phyloP scores from a whole-genome alignment of 2,888 invertebrate genomes.

The Aphrophora alni region DNA sequence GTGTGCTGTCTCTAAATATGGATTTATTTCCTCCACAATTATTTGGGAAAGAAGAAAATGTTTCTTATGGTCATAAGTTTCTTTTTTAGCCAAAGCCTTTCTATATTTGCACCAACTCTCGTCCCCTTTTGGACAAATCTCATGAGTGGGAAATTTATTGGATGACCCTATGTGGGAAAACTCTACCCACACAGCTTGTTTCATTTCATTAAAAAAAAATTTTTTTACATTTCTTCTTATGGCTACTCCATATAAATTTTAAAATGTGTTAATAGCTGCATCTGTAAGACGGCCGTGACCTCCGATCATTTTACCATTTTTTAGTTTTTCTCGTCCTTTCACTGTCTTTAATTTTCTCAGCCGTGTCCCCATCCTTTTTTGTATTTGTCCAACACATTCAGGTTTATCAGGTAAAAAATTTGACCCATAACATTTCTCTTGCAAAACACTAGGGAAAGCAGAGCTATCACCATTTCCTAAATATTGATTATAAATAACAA shows the following conservation, averaged over 20 bases:
- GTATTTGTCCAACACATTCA: conserved; percentile 14
- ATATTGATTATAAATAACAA: not conserved
- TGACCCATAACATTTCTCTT: conserved; percentile 16
- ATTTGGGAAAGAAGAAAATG: too few species aligned
- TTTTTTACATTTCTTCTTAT: conserved; percentile 48
- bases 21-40: not conserved
- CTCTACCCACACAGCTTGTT: conserved; percentile 49
- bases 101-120: conserved; percentile 49
- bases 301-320: conserved; percentile 40
- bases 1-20: not conserved
- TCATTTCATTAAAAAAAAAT: conserved; percentile 46
- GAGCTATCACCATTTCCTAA: conserved; percentile 16
- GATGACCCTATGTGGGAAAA: conserved; percentile 48
- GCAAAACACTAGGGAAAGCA: not conserved
- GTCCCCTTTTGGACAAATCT: conserved; percentile 44
- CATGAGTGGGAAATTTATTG: conserved; percentile 47
- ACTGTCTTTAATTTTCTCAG: conserved; percentile 33
- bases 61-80: conserved; percentile 3
- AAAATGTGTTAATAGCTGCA: conserved; percentile 47
- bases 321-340: conserved; percentile 7
- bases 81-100: conserved; percentile 29
- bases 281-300: conserved; percentile 48
- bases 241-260: conserved; percentile 49
- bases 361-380: conserved; percentile 43
- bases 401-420: conserved; percentile 29